Percentiles rank a stretch among this genome's conserved stretches.
Conservation (phyloP, 2,888 invertebrate species). For the Junonia oenone region DNA sequence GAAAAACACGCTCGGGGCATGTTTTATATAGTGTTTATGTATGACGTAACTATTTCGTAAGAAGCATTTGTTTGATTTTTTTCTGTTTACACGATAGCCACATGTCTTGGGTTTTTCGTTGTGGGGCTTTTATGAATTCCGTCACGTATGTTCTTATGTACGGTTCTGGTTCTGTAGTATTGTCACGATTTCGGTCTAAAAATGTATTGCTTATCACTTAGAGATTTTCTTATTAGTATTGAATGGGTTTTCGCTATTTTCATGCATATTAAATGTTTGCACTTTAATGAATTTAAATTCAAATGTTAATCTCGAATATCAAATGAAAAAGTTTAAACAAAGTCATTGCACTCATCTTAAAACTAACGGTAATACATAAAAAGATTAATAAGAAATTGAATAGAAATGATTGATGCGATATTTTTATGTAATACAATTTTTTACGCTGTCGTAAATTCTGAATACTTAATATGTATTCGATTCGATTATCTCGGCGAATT, state of each 20-base stretch:
- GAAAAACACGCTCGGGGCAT: background rate
- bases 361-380: background rate
- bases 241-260: background rate
- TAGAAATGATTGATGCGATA: background rate
- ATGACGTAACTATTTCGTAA: background rate
- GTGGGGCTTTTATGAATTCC: background rate
- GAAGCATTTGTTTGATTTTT: background rate
- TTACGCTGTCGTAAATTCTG: background rate
- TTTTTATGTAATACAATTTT: background rate
- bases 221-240: background rate
- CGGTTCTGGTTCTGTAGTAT: background rate
- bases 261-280: background rate
- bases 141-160: background rate
- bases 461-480: constrained; percentile 14
- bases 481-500: constrained; percentile 12
- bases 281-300: background rate
- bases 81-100: background rate
- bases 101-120: background rate
- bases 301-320: no score
- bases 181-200: background rate
- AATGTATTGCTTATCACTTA: background rate
- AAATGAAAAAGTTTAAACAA: no score
- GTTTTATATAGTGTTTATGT: background rate
- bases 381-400: background rate
- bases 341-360: background rate